Percentiles rank a stretch among this genome's conserved stretches.
Evolutionary conservation across 2,113 vertebrate genomes (phyloP).

Genomic region (Anolis carolinensis): DNA sequence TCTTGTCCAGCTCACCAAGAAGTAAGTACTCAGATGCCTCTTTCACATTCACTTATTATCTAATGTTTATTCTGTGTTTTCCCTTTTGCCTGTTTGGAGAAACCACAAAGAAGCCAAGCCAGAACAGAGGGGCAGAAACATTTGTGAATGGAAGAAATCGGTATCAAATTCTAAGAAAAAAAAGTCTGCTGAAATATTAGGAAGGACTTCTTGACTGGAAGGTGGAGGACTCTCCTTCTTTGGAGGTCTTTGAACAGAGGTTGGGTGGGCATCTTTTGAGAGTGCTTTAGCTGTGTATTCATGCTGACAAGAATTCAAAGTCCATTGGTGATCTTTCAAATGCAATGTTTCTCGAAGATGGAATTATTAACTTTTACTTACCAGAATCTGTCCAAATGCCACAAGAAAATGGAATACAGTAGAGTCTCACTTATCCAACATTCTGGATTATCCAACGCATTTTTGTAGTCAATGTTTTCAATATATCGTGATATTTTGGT

Average conservation of each 20-base stretch:
- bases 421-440: no score
- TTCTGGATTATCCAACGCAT: no score
- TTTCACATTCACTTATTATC: constrained; percentile 34
- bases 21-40: constrained; percentile 34
- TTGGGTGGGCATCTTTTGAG: no score
- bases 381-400: background rate
- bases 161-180: background rate
- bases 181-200: no score
- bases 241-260: no score
- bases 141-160: constrained; percentile 21
- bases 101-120: constrained; percentile 66
- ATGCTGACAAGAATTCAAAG: no score
- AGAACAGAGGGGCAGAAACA: constrained; percentile 37
- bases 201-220: background rate
- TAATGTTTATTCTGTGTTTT: background rate
- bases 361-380: background rate
- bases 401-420: background rate
- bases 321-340: no score
- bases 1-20: constrained; percentile 5
- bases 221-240: no score
- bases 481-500: no score
- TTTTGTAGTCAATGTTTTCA: no score
- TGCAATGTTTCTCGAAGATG: background rate
- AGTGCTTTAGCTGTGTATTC: no score
- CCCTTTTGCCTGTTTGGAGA: constrained; percentile 61